Conservation (phyloP, 2,113 vertebrate species). For the Nesospiza acunhae region DNA sequence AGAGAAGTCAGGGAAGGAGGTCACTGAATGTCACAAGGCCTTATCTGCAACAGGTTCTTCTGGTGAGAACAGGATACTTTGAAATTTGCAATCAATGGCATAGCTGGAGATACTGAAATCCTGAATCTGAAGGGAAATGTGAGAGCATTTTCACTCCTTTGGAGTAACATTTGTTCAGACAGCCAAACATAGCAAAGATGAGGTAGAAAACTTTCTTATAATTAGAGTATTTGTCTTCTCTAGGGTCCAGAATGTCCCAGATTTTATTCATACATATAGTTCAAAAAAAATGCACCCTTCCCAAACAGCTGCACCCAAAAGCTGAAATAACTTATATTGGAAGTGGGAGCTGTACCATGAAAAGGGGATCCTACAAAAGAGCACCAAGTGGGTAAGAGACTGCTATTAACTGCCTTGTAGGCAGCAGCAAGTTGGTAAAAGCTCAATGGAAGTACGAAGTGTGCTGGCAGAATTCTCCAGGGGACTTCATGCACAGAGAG, state of each 20-base stretch:
- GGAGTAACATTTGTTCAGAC: neutral
- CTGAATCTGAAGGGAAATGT: neutral
- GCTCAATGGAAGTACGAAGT: neutral
- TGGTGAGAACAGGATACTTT: neutral
- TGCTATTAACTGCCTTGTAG: neutral
- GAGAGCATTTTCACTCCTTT: neutral
- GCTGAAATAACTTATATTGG: neutral
- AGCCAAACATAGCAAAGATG: neutral
- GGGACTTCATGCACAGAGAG: neutral
- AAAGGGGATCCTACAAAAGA: neutral
- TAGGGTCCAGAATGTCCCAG: neutral
- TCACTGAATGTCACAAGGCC: neutral
- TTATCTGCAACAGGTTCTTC: neutral
- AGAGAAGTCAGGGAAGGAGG: neutral
- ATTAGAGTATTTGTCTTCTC: neutral
- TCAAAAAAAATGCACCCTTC: neutral
- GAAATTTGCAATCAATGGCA: neutral
- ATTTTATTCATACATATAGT: neutral
- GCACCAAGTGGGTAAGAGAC: neutral
- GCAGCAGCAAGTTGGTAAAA: neutral
- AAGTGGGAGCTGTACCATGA: neutral
- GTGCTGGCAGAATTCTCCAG: neutral
- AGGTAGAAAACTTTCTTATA: neutral
- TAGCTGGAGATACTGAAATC: neutral
- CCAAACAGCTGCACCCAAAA: neutral